Conservation (phyloP, 35 echinoderm and acorn worm species). For the Ophioderma brevispina region DNA sequence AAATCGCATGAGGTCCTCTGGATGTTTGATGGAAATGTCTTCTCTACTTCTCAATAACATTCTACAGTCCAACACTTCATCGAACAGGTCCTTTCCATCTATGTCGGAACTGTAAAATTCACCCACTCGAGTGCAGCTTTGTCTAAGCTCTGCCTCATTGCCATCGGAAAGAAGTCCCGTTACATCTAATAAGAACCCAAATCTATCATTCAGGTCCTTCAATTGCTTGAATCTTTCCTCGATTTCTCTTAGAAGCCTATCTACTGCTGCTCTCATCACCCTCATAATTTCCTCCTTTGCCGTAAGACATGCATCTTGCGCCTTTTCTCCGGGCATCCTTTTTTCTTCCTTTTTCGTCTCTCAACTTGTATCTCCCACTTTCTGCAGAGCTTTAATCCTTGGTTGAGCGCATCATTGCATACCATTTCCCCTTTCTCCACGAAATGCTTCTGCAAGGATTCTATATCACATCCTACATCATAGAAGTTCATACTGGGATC, state of each 20-base stretch:
- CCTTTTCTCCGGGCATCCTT: slow-evolving; percentile 11
- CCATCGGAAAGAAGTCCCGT: slow-evolving; percentile 11
- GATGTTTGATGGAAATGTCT: slow-evolving; percentile 17
- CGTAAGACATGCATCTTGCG: slow-evolving; percentile 18
- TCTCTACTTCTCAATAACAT: slow-evolving; percentile 37
- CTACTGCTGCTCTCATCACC: slow-evolving; percentile 34
- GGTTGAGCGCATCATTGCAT: not conserved
- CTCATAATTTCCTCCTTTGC: slow-evolving; percentile 27
- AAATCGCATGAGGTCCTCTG: slow-evolving; percentile 22
- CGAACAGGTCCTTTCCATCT: slow-evolving; percentile 5
- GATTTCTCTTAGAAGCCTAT: slow-evolving; percentile 19
- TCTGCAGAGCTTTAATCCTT: not conserved
- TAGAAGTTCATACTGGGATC: slow-evolving; percentile 24
- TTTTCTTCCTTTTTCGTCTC: slow-evolving; percentile 24
- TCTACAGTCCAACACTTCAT: slow-evolving; percentile 47
- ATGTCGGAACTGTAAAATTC: slow-evolving; percentile 21
- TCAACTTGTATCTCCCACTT: slow-evolving; percentile 12
- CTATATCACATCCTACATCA: slow-evolving; percentile 5
- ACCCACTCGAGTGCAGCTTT: slow-evolving; percentile 1
- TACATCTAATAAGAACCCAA: slow-evolving; percentile 27
- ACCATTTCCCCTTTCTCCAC: slow-evolving; percentile 11
- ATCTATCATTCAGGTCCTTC: slow-evolving; percentile 23
- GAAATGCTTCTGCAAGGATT: not conserved
- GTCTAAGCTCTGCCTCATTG: slow-evolving; percentile 14
- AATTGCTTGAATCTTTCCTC: slow-evolving; percentile 13